A percentile compares a stretch with the other conserved stretches of the same genome.
Conservation (phyloP, 23 tunicate genomes). For the Ciona savignyi region DNA sequence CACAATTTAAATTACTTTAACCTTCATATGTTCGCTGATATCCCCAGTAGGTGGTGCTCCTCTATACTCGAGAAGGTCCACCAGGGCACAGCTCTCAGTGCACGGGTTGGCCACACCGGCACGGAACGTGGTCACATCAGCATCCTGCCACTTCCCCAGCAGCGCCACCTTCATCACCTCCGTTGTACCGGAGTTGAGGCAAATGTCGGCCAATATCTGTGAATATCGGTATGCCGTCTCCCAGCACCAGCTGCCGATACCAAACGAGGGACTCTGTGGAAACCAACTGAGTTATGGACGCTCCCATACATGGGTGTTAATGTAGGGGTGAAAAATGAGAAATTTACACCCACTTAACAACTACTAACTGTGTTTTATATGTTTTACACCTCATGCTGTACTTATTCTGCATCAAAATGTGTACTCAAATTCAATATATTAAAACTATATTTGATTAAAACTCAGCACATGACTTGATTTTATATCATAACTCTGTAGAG, state of each 20-base stretch:
- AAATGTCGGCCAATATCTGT: slow-evolving; percentile 62
- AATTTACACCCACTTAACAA: background rate
- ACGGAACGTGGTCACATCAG: slow-evolving; percentile 84
- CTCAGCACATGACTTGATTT: no score
- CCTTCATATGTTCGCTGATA: slow-evolving; percentile 14
- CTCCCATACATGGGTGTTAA: no score
- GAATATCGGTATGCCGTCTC: slow-evolving; percentile 58
- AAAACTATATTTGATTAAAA: no score
- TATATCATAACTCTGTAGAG: no score
- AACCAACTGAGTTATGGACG: no score
- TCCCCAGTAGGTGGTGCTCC: slow-evolving; percentile 10
- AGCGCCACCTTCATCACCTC: slow-evolving; percentile 67
- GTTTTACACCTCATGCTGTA: no score
- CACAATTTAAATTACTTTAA: background rate
- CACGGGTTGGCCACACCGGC: slow-evolving; percentile 83
- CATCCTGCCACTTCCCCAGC: slow-evolving; percentile 91
- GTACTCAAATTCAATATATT: no score
- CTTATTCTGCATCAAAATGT: no score
- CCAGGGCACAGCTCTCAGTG: slow-evolving; percentile 75
- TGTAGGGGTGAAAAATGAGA: no score
- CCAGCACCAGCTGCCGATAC: slow-evolving; percentile 71
- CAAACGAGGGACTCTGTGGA: slow-evolving; percentile 1
- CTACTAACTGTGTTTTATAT: no score
- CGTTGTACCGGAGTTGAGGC: slow-evolving; percentile 34
- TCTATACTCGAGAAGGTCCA: slow-evolving; percentile 74